Evolutionary conservation across 2,888 invertebrate species (phyloP), one percentile per base, ranked within the genome.

Genomic region (Drosophila nr. fundita): DNA sequence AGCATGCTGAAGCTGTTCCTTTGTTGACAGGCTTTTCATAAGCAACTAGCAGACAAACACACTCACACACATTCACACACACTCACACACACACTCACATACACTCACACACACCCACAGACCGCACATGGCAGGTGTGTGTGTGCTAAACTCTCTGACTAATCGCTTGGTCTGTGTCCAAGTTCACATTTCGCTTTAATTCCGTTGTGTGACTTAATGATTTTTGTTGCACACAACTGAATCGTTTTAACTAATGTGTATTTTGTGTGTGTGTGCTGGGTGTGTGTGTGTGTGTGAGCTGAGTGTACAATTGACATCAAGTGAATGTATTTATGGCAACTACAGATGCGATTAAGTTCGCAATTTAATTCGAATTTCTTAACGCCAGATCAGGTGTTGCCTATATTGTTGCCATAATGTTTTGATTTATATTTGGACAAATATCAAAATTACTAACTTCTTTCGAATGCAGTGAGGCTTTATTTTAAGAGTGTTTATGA

Each of bases 141-240:
- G 21, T 57, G 49, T 71, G 49, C 59, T 50, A 60, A 78, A 73
- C 52, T 57, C 50, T 72, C 54, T 30, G 54, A 58, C 63, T 68
- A 67, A 79, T 70, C 75, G 76, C 66, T 66, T 29, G 38, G 55
- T n/a, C 64, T 64, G 42, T 67, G 61, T 27, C 49, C 57, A 45
- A 61, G 49, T 30, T 62, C 45, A 53, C 58, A 36, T 59, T 73
- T 64, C 55, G 66, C 42, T 59, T 32, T 49, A 52, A 50, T 66
- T 75, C 72, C 58, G 77, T 63, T 81, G 65, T 53, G 40, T 58
- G 87, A 80, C 89, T 85, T 85, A 84, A 82, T 82, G 75, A 89
- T 89, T 85, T 89, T 84, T 78, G 85, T 84, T 80, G 68, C 73
- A 61, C 89, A 75, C 73, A 75, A 82, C 82, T 84, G 84, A 82